phyloP scores from a whole-genome alignment of 2,113 vertebrate genomes.

The Taxidea taxus region DNA sequence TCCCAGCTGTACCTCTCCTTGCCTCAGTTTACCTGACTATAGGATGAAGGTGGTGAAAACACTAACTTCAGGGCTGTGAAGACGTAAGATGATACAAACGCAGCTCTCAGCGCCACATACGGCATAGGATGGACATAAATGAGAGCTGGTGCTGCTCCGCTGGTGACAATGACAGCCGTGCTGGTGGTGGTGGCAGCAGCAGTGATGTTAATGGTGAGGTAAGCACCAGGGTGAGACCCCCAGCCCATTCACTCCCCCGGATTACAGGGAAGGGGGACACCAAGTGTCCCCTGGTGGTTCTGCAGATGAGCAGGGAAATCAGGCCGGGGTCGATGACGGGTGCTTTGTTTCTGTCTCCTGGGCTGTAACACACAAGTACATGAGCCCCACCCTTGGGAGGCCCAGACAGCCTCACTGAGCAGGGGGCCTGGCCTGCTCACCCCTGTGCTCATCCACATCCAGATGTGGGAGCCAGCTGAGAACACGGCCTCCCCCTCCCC shows the following conservation, averaged over 20 bases:
- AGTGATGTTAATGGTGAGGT: not conserved
- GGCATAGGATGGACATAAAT: fast-evolving
- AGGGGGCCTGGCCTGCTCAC: not conserved
- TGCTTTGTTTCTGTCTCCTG: not conserved
- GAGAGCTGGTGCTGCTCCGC: fast-evolving
- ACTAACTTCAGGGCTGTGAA: not conserved
- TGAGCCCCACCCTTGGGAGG: not conserved
- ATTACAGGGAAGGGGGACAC: not conserved
- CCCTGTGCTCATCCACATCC: too few relatives aligned
- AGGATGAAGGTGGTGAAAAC: not conserved
- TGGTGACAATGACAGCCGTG: too few relatives aligned
- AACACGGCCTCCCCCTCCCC: not conserved
- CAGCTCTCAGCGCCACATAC: fast-evolving
- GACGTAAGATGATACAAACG: fast-evolving
- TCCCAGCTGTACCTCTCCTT: not conserved
- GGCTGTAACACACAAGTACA: fast-evolving
- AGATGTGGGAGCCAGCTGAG: not conserved
- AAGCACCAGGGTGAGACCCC: not conserved
- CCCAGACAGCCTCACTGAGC: not conserved
- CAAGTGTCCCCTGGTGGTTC: fast-evolving
- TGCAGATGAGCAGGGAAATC: not conserved
- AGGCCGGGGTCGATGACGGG: fast-evolving
- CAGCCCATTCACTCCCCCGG: not conserved
- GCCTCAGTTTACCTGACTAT: not conserved
- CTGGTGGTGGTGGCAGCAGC: fast-evolving